These are phyloP conservation scores for Oscheius sp. DNA, from an alignment of 2,888 invertebrate species.

Conservation along the genomic window DNA sequence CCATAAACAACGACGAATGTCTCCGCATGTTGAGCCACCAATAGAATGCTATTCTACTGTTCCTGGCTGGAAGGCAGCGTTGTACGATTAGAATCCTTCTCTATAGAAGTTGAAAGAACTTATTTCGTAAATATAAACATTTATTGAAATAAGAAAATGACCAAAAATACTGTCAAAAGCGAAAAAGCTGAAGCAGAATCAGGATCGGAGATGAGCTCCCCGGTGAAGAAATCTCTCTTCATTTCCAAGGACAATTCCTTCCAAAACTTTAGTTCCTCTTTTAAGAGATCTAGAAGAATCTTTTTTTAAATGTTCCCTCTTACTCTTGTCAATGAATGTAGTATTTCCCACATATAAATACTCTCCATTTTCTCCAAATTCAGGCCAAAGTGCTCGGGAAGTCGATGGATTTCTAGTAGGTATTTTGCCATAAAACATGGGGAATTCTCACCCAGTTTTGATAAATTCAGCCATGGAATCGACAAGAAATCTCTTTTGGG, in stretches of 20 bases:
- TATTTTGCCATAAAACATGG: background rate
- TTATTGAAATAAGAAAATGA: too few species aligned
- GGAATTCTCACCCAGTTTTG: slow-evolving; percentile 5
- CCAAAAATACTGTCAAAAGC: too few species aligned
- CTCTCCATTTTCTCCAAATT: background rate
- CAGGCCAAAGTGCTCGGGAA: background rate
- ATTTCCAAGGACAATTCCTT: background rate
- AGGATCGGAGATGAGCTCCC: background rate
- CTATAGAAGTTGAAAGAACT: too few species aligned
- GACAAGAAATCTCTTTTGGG: background rate
- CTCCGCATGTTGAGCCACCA: too few species aligned
- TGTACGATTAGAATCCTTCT: too few species aligned
- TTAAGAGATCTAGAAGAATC: background rate
- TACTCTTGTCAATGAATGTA: background rate
- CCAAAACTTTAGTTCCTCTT: slow-evolving; percentile 15
- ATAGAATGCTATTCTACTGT: too few species aligned
- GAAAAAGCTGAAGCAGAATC: too few species aligned
- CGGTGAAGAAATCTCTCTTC: slow-evolving; percentile 13
- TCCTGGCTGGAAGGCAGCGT: too few species aligned
- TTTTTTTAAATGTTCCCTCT: background rate
- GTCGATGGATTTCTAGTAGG: slow-evolving; percentile 20
- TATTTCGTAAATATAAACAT: too few species aligned
- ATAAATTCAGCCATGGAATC: background rate
- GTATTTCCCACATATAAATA: background rate
- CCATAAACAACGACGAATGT: too few species aligned